phyloP scores from a whole-genome alignment of 2,113 vertebrate genomes.

The Caranx ignobilis region DNA sequence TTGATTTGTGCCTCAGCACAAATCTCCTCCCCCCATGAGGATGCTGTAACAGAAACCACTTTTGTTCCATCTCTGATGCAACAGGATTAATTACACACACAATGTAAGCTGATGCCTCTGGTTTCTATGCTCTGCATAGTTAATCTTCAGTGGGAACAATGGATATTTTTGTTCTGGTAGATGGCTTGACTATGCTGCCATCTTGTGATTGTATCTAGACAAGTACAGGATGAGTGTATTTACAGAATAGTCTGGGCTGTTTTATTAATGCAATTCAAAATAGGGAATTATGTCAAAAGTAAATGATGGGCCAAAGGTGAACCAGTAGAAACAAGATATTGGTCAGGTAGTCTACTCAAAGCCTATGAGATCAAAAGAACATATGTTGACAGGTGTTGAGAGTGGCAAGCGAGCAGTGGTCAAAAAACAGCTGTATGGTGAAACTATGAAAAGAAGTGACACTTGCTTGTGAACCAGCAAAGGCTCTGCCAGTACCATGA shows the following conservation, averaged over 20 bases:
- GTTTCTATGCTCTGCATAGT: slow-evolving; percentile 60
- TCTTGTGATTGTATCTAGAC: slow-evolving; percentile 77
- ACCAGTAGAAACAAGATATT: neutral
- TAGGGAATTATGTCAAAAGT: slow-evolving; percentile 1
- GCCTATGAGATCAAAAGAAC: slow-evolving; percentile 31
- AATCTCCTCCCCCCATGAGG: slow-evolving; percentile 22
- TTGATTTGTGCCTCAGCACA: slow-evolving; percentile 61
- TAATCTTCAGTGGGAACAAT: slow-evolving; percentile 75
- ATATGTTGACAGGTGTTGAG: slow-evolving; percentile 44
- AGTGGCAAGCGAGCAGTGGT: slow-evolving; percentile 38
- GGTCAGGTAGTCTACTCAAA: slow-evolving; percentile 15
- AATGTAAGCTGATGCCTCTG: slow-evolving; percentile 64
- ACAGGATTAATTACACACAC: slow-evolving; percentile 79
- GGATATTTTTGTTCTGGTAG: slow-evolving; percentile 53
- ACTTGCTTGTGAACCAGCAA: slow-evolving; percentile 4
- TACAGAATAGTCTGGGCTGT: neutral
- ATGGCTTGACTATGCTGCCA: slow-evolving; percentile 78
- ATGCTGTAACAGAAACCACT: slow-evolving; percentile 66
- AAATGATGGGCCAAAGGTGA: slow-evolving; percentile 7
- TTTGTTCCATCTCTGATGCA: slow-evolving; percentile 67
- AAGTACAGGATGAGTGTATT: slow-evolving; percentile 44
- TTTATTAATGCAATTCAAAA: slow-evolving; percentile 4
- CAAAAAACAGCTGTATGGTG: slow-evolving; percentile 54
- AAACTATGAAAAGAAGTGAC: slow-evolving; percentile 50
- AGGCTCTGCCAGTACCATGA: slow-evolving; percentile 11